phyloP scores from a whole-genome alignment of 30 jellyfish, hydroid and myxozoan genomes.

The Catostylus mosaicus region DNA sequence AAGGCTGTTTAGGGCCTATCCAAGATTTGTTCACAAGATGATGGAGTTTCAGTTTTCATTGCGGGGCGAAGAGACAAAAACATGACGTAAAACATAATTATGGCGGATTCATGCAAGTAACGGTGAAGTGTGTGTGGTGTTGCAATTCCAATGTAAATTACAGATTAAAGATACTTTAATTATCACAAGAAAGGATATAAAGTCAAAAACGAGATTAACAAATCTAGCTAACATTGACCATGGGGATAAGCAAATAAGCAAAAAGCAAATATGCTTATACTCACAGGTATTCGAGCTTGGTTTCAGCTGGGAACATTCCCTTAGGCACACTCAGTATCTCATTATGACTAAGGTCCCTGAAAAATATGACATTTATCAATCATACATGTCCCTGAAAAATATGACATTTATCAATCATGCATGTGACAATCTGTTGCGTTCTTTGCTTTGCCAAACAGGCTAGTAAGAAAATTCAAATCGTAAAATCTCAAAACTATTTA shows the following conservation, averaged over 20 bases:
- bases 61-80: no score
- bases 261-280: slow-evolving; percentile 3
- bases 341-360: slow-evolving; percentile 70
- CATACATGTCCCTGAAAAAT: slow-evolving; percentile 57
- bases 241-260: not conserved
- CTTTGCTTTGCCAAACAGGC: no score
- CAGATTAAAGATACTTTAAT: not conserved
- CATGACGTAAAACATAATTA: no score
- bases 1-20: no score
- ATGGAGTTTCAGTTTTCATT: no score
- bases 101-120: not conserved
- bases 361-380: not conserved
- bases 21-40: no score
- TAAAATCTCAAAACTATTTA: no score
- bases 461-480: no score
- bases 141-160: not conserved
- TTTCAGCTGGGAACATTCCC: slow-evolving; percentile 49
- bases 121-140: not conserved
- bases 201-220: not conserved
- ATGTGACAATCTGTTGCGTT: no score
- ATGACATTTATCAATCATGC: not conserved
- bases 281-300: slow-evolving; percentile 57
- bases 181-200: slow-evolving; percentile 1
- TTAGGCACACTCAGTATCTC: slow-evolving; percentile 49
- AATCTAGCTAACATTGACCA: slow-evolving; percentile 1